These are phyloP conservation scores for Erythrocercus mccallii DNA, from an alignment of 2,113 vertebrate species.

Conservation along the genomic window DNA sequence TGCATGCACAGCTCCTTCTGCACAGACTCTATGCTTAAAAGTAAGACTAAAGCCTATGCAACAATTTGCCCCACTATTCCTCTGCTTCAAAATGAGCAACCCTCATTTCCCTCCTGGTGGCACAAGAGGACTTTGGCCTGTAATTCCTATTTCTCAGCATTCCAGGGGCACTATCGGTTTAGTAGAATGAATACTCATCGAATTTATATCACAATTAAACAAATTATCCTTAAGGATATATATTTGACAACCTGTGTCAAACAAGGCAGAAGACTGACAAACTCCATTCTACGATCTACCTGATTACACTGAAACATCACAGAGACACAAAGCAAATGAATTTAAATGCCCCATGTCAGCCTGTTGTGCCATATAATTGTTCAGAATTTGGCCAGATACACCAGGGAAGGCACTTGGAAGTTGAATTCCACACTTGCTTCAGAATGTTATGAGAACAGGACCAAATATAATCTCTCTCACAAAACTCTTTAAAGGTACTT, in stretches of 20 bases:
- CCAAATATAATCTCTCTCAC: not conserved
- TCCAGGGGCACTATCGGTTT: not conserved
- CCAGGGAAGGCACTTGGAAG: not conserved
- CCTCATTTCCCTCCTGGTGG: not conserved
- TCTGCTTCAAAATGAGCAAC: not conserved
- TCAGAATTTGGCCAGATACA: not conserved
- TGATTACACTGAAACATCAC: not conserved
- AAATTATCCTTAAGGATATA: not conserved
- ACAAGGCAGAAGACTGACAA: not conserved
- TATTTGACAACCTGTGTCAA: not conserved
- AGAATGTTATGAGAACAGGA: not conserved
- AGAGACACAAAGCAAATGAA: accelerated
- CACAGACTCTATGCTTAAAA: not conserved
- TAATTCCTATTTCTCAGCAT: not conserved
- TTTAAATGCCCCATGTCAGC: accelerated
- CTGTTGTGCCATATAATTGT: not conserved
- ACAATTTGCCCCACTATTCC: not conserved
- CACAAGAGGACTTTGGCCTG: not conserved
- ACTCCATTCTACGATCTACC: not conserved
- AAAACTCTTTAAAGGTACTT: not conserved
- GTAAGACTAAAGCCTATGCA: not conserved
- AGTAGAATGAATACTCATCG: not conserved
- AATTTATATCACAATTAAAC: not conserved
- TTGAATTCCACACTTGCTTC: not conserved
- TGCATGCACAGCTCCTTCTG: not conserved